Conservation (phyloP, 1,140 invertebrate genomes). For the Sycobia sp. region DNA sequence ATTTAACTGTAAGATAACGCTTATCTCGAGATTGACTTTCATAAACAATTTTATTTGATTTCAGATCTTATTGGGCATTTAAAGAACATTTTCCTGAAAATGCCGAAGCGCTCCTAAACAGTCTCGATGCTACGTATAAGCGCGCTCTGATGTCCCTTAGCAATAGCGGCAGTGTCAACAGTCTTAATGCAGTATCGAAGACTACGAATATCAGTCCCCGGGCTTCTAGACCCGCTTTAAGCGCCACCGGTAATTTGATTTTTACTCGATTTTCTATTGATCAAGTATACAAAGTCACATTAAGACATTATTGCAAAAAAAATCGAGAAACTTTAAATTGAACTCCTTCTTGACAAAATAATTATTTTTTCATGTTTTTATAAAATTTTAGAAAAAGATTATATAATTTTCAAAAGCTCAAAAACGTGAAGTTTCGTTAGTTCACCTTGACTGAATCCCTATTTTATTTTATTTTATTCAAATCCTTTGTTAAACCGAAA, state of each 20-base stretch:
- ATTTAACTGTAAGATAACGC: not conserved
- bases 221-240: constrained; percentile 52
- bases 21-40: not conserved
- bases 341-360: too few relatives aligned
- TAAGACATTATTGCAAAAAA: too few relatives aligned
- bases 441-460: too few relatives aligned
- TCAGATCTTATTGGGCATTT: constrained; percentile 88
- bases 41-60: not conserved
- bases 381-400: not conserved
- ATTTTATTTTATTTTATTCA: too few relatives aligned
- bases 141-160: constrained; percentile 71
- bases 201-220: constrained; percentile 55
- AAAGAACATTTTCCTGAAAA: constrained; percentile 88
- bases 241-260: constrained; percentile 50
- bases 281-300: too few relatives aligned
- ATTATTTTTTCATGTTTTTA: too few relatives aligned
- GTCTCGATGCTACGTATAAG: constrained; percentile 84
- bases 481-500: too few relatives aligned
- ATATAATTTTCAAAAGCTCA: too few relatives aligned
- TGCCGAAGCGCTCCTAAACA: constrained; percentile 82
- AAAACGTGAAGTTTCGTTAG: too few relatives aligned
- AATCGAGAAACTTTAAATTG: too few relatives aligned
- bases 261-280: not conserved
- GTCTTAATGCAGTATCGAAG: constrained; percentile 56
- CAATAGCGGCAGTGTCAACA: constrained; percentile 63